Evolutionary conservation across 2,113 vertebrate genomes (phyloP).

Genomic region (Gulo gulo): DNA sequence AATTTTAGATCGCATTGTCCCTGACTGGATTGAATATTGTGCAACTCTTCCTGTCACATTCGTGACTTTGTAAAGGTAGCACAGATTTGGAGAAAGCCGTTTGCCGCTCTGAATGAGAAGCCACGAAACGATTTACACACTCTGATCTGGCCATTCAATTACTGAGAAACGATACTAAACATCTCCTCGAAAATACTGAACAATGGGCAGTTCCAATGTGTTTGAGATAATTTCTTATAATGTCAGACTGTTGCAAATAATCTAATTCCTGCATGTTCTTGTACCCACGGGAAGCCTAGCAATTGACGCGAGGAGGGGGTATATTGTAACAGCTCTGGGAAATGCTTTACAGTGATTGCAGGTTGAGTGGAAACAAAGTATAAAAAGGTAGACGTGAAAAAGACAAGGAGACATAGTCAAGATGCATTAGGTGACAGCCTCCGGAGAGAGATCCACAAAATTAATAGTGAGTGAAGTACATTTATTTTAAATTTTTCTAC

Average conservation of each 20-base stretch:
- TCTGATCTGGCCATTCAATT: not conserved
- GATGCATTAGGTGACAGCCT: not conserved
- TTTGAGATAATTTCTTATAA: too few species aligned
- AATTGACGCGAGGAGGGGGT: rapidly evolving
- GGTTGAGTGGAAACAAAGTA: not conserved
- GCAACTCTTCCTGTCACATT: too few species aligned
- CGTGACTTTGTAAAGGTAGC: too few species aligned
- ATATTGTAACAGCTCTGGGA: not conserved
- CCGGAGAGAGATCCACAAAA: not conserved
- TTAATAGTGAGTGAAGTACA: not conserved
- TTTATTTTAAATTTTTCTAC: not conserved
- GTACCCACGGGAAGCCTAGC: rapidly evolving
- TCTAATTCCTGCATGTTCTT: not conserved
- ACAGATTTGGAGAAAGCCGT: not conserved
- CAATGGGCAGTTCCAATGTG: not conserved
- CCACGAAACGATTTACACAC: too few species aligned
- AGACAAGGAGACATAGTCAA: not conserved
- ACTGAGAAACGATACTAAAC: too few species aligned
- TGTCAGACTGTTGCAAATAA: not conserved
- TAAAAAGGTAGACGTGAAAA: not conserved
- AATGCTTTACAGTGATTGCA: too few species aligned
- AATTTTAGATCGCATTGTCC: not conserved
- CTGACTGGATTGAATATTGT: rapidly evolving
- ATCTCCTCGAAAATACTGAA: not conserved
- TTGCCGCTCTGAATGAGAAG: not conserved